A percentile compares a stretch with the other conserved stretches of the same genome.
phyloP scores from a whole-genome alignment of 2,113 vertebrate species.

The Rhinolophus sinicus region DNA sequence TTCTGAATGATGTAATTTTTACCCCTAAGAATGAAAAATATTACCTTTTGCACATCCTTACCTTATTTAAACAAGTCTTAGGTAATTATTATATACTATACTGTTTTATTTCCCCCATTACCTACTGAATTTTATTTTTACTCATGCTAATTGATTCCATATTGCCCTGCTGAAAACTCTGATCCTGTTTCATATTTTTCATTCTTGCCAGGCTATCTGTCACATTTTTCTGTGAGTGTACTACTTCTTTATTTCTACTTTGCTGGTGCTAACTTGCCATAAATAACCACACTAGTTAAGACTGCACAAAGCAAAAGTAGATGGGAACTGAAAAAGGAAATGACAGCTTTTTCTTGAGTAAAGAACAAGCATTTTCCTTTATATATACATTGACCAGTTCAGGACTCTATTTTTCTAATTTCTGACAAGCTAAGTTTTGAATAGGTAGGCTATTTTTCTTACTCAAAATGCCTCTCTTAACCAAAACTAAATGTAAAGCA shows the following conservation, averaged over 20 bases:
- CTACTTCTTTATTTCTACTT: not conserved
- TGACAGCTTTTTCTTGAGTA: not conserved
- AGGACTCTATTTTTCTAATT: slow-evolving; percentile 1
- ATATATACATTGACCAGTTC: not conserved
- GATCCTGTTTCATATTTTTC: not conserved
- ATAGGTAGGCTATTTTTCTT: not conserved
- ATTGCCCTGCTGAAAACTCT: not conserved
- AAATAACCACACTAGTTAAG: not conserved
- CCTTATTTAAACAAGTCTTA: not conserved
- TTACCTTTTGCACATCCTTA: not conserved
- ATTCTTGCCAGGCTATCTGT: not conserved
- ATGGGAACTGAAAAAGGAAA: not conserved
- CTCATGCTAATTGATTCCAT: not conserved
- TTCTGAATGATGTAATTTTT: slow-evolving; percentile 23
- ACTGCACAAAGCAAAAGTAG: not conserved
- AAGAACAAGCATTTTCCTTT: not conserved
- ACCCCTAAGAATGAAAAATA: not conserved
- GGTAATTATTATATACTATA: not conserved
- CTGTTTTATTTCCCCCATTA: not conserved
- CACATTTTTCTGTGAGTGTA: not conserved
- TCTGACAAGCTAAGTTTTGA: slow-evolving; percentile 4
- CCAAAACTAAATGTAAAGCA: not conserved
- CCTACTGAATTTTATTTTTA: slow-evolving; percentile 40
- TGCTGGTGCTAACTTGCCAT: not conserved
- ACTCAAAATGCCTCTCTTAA: not conserved